Evolutionary conservation across 1,140 invertebrate genomes (phyloP), one percentile per base, ranked within the genome.

Genomic region (Adelges cooleyi): DNA sequence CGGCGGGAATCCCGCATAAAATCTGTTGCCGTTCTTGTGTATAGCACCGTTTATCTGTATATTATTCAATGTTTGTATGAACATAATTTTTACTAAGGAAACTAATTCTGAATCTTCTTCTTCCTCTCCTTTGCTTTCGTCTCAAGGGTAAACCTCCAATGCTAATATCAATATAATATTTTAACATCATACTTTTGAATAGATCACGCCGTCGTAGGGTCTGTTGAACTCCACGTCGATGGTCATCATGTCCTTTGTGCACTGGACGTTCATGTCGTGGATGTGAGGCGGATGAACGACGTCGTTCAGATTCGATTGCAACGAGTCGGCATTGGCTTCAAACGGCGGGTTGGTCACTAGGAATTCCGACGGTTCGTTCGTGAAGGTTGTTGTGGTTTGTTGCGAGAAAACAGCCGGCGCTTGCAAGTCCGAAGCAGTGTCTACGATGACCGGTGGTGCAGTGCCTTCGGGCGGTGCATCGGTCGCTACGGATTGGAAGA

Each of bases 211-310:
- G 68, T 87, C 81, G 69, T 87, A 91, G 23, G 74, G 74, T 66
- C 82, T 80, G 71, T 88, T 87, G 72, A 90, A 90, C 73, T 86
- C 84, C 3, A 90, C 81, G 52, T 84, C 83, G 46, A 90, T 87
- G 0, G 82, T 86, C 88, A 90, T 90, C 80, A 83, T 83, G 65
- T 87, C 86, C 72, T 89, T 89, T 44, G 83, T 82, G 70, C 88
- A 90, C 65, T 84, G 77, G 2, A 89, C 87, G 20, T 86, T 82
- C 49, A 90, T 82, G 1, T 77, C 79, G 70, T 87, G 84, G 68
- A 90, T 85, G 69, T 87, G 85, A 10, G 87, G 85, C 27, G 84
- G 84, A 71, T 87, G 84, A 49, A 80, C 80, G 10, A 79, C 68
- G 48, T 79, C 78, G 44, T 22, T 69, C 40, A 8, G 66, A 66